These are phyloP conservation scores for Carabus problematicus DNA, from an alignment of 2,888 invertebrate species.

Conservation along the genomic window DNA sequence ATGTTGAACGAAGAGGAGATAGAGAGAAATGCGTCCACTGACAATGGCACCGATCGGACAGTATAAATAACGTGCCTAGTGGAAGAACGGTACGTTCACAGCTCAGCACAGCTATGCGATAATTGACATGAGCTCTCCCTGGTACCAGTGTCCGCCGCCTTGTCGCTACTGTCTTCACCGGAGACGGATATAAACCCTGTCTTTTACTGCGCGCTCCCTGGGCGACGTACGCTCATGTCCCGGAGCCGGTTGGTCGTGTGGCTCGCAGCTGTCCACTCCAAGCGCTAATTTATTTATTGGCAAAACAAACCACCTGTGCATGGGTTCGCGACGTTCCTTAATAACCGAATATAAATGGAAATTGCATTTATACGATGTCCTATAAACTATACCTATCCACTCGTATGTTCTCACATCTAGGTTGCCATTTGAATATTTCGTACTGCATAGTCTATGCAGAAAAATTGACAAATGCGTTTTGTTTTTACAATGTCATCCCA, in stretches of 20 bases:
- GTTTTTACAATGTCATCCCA: constrained; percentile 16
- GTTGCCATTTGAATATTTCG: constrained; percentile 31
- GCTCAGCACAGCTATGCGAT: constrained; percentile 4
- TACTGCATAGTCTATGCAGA: constrained; percentile 20
- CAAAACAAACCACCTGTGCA: constrained; percentile 38
- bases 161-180: constrained; percentile 6
- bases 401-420: no score
- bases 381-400: neutral
- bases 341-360: constrained; percentile 41
- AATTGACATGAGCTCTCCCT: constrained; percentile 10
- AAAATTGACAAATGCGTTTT: constrained; percentile 35
- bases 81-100: neutral
- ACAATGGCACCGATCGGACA: constrained; percentile 12
- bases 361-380: constrained; percentile 12
- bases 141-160: neutral
- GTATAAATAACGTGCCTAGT: constrained; percentile 4
- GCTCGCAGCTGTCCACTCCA: neutral
- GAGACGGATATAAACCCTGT: neutral
- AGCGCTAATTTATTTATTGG: constrained; percentile 39
- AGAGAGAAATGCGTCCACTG: neutral
- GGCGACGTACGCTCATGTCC: constrained; percentile 12
- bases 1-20: neutral
- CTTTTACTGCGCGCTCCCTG: neutral
- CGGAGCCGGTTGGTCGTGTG: constrained; percentile 9
- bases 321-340: constrained; percentile 14